Evolutionary conservation across 2,888 invertebrate genomes (phyloP), one percentile per base, ranked within the genome.

Genomic region (Tachina lurida): DNA sequence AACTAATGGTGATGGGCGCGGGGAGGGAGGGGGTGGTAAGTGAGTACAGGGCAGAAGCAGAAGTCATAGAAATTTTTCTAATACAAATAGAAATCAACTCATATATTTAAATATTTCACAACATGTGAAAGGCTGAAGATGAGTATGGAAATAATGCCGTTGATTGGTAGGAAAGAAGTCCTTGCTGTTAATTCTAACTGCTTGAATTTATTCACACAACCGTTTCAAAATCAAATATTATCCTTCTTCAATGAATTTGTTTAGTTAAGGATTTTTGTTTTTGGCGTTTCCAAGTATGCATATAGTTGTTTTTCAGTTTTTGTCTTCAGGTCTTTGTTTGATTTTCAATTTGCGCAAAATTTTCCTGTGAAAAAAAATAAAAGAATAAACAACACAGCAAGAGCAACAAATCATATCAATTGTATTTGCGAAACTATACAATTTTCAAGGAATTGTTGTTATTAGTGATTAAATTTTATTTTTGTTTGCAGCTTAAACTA

Each of bases 201-300:
- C 43, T 17, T 12, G 52, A 56, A 58, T 3, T 10, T 19, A 47
- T 22, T 39, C 39, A 68, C 67, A 15, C 45, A 19, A 1, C 39
- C 39, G 17, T 17, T 13, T 22, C 54, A 5, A 70, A 79, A 79
- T 79, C 60, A 58, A 71, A 60, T 58, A 45, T 67, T 77, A 73
- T 77, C 77, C 49, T 52, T 67, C 62, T 73, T 79, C 79, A 73
- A 71, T 76, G 71, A 47, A 45, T 71, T 77, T 73, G 67, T 77
- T 68, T 73, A 43, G 67, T 68, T 73, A 56, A 79, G 75, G 63
- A 60, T 70, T 74, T 79, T 76, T 83, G 83, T 78, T 86, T 86
- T 83, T 83, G 86, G 83, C 85, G 78, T 82, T 86, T 86, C 60
- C 15, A 82, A 86, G 82, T 75, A 39, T 70, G 60, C 73, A 74